Evolutionary conservation across 2,113 vertebrate genomes (phyloP), one percentile per base, ranked within the genome.

Genomic region (Machaerirhynchus nigripectus): DNA sequence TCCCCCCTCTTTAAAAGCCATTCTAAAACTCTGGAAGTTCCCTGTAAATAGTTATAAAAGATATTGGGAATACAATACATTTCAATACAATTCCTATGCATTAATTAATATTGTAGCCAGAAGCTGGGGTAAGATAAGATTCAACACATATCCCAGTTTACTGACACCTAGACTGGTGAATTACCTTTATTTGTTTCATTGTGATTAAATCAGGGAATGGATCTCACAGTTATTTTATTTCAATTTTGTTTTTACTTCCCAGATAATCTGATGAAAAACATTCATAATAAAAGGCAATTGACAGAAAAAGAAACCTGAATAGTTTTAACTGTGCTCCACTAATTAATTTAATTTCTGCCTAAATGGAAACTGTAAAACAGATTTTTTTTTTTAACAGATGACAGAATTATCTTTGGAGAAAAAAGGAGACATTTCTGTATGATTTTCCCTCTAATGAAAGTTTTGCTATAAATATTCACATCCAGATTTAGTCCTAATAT

Each of bases 381-480:
- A 53, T 5, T 31, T 1, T 24, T 69, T 55, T 49, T 82, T 37
- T 6, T 3, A 91, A 44, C 3, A 84, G 13, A 60, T 60, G 31
- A 86, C 7, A 60, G 15, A 44, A n/a, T 44, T 23, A 55, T 61
- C 50, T 59, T 46, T 7, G 0, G 20, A 1, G 14, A 52, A 27
- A 61, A 49, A 55, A 26, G 24, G 12, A 46, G 0, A 13, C 0
- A 47, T 46, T 70, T 79, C 67, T 2, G 0, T 17, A 27, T 18
- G 2, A 26, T 33, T 84, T 70, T 19, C 46, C 16, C 3, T 55
- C 15, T 73, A 3, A 35, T 84, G n/a, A 91, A 81, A 75, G 6
- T 3, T 92, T 86, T 69, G 4, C 27, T 75, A 81, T 22, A 78
- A 80, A 70, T 77, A 84, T 81, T 70, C 35, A 6, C 6, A 67